phyloP scores from a whole-genome alignment of 2,113 vertebrate genomes.

The Notothenia rossii region DNA sequence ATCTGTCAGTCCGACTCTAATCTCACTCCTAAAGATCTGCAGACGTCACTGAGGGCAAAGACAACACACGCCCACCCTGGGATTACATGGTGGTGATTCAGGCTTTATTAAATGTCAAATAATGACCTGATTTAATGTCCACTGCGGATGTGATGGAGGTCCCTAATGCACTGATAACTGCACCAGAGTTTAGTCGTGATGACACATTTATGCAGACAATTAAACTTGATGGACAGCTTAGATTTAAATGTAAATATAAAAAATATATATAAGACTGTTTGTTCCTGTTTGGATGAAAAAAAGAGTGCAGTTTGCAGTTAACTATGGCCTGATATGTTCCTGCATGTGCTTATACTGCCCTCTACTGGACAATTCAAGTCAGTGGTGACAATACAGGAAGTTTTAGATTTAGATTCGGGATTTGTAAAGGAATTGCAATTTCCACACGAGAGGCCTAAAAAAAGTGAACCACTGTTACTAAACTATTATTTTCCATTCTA shows the following conservation, averaged over 20 bases:
- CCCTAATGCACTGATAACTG: neutral
- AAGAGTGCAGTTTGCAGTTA: neutral
- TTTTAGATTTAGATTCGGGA: no score
- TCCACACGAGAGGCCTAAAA: no score
- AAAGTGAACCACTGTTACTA: no score
- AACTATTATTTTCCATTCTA: no score
- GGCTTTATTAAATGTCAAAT: conserved; percentile 2
- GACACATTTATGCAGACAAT: neutral
- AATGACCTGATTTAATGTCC: neutral
- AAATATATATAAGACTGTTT: neutral
- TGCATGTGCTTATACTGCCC: neutral
- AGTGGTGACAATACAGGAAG: neutral
- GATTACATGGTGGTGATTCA: conserved; percentile 21
- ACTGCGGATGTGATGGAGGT: neutral
- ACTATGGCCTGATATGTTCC: neutral
- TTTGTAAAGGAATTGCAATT: no score
- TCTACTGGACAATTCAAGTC: conserved; percentile 40
- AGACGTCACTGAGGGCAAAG: neutral
- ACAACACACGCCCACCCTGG: neutral
- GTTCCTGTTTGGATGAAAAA: conserved; percentile 1
- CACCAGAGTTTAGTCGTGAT: neutral
- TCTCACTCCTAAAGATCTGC: conserved; percentile 37
- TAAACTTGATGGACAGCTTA: neutral
- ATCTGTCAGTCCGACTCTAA: conserved; percentile 61
- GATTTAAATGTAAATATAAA: neutral